A percentile compares a stretch with the other conserved stretches of the same genome.
Conservation (phyloP, 2,888 invertebrate species). For the Meganola albula region DNA sequence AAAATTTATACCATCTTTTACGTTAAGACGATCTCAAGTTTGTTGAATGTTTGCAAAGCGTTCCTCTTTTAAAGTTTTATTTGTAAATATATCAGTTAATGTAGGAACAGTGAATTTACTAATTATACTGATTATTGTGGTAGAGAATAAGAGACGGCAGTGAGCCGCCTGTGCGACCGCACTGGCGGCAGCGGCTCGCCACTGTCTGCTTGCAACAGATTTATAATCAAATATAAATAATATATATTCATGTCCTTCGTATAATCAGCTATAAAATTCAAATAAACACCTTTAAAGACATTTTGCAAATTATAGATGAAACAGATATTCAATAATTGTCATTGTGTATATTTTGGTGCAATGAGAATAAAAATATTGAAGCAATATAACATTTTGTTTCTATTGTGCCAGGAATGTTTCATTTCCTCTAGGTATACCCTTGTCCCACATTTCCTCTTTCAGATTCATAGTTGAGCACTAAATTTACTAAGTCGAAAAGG, state of each 20-base stretch:
- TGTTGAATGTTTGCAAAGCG: slow-evolving; percentile 78
- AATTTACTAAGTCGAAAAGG: too few species aligned
- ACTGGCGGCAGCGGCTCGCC: slow-evolving; percentile 33
- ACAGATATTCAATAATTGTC: slow-evolving; percentile 68
- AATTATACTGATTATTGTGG: slow-evolving; percentile 63
- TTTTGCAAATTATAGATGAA: slow-evolving; percentile 60
- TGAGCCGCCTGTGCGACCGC: slow-evolving; percentile 30
- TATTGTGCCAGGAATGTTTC: too few species aligned
- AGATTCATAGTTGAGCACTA: too few species aligned
- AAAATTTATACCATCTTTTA: slow-evolving; percentile 73
- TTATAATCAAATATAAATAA: slow-evolving; percentile 64
- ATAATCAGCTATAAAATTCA: slow-evolving; percentile 69
- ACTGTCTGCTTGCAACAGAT: slow-evolving; percentile 49
- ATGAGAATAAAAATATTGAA: slow-evolving; percentile 76
- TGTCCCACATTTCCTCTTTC: too few species aligned
- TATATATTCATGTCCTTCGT: slow-evolving; percentile 70
- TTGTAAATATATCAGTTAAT: slow-evolving; percentile 72
- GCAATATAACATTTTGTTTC: slow-evolving; percentile 47
- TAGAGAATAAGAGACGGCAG: slow-evolving; percentile 44
- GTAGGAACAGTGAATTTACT: slow-evolving; percentile 73
- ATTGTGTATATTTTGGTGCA: slow-evolving; percentile 77
- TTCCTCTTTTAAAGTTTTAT: slow-evolving; percentile 78
- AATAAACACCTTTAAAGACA: slow-evolving; percentile 68
- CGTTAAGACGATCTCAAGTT: slow-evolving; percentile 78
- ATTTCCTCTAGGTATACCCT: too few species aligned